Conservation (phyloP, 2,888 invertebrate genomes). For the Toxonevra muliebris region DNA sequence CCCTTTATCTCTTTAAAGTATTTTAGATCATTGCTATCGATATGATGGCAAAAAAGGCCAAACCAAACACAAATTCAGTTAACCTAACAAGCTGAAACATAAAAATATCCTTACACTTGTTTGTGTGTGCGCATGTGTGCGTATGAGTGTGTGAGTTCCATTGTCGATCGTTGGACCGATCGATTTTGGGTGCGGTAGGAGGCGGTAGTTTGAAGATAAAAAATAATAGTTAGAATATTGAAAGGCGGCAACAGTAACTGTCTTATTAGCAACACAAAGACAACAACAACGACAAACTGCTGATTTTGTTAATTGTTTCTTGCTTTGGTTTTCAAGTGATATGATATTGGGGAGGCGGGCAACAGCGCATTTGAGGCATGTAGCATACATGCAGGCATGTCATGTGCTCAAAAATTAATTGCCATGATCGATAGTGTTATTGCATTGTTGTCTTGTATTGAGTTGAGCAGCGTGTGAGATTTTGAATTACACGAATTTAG, state of each 20-base stretch:
- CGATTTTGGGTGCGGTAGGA: background rate
- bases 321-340: too few relatives aligned
- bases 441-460: background rate
- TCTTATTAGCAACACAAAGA: slow-evolving; percentile 18
- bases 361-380: too few relatives aligned
- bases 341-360: too few relatives aligned
- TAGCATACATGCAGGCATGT: too few relatives aligned
- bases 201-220: background rate
- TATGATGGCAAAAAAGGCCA: background rate
- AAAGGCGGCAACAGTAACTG: slow-evolving; percentile 26
- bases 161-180: background rate
- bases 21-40: background rate
- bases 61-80: background rate
- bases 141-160: too few relatives aligned
- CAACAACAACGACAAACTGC: too few relatives aligned
- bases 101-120: slow-evolving; percentile 1
- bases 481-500: too few relatives aligned
- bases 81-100: background rate
- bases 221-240: background rate
- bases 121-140: background rate
- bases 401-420: slow-evolving; percentile 6
- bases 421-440: slow-evolving; percentile 16
- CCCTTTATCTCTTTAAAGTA: too few relatives aligned
- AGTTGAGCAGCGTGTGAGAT: slow-evolving; percentile 11
- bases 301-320: too few relatives aligned